A percentile compares a stretch with the other conserved stretches of the same genome.
Evolutionary conservation across 2,113 vertebrate species (phyloP).

Genomic region (Leptodactylus fuscus): DNA sequence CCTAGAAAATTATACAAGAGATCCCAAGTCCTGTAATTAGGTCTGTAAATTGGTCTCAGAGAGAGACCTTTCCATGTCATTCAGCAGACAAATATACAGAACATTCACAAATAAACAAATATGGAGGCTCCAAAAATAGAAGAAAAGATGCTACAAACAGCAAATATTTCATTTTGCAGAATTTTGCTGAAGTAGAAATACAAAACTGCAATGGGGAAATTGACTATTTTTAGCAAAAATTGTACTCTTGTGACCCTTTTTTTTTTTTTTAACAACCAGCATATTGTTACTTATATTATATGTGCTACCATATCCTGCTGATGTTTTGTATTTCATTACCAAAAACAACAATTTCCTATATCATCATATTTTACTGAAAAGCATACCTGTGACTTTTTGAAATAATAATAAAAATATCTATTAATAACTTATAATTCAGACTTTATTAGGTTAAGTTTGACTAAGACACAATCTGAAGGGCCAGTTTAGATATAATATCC

Average conservation of each 20-base stretch:
- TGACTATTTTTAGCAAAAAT: conserved; percentile 15
- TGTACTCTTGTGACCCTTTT: neutral
- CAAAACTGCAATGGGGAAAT: neutral
- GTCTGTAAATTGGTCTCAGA: conserved; percentile 44
- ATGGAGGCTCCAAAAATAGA: neutral
- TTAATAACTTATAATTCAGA: neutral
- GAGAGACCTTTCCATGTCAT: conserved; percentile 12
- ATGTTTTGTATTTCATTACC: neutral
- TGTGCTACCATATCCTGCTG: neutral
- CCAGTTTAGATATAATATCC: no score
- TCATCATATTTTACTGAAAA: neutral
- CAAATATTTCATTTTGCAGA: neutral
- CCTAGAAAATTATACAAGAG: neutral
- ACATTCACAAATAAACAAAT: conserved; percentile 24
- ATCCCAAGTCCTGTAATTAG: conserved; percentile 6
- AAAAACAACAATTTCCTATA: neutral
- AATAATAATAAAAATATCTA: neutral
- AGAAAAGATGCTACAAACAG: conserved; percentile 6
- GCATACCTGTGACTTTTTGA: neutral
- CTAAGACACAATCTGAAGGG: neutral
- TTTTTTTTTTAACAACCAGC: neutral
- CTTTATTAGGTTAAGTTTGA: neutral
- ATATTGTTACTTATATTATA: neutral
- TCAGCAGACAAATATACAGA: neutral
- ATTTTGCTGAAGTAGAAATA: conserved; percentile 20